These are phyloP conservation scores for Lophotriccus pileatus DNA, from an alignment of 2,797 vertebrate genomes.

Conservation along the genomic window DNA sequence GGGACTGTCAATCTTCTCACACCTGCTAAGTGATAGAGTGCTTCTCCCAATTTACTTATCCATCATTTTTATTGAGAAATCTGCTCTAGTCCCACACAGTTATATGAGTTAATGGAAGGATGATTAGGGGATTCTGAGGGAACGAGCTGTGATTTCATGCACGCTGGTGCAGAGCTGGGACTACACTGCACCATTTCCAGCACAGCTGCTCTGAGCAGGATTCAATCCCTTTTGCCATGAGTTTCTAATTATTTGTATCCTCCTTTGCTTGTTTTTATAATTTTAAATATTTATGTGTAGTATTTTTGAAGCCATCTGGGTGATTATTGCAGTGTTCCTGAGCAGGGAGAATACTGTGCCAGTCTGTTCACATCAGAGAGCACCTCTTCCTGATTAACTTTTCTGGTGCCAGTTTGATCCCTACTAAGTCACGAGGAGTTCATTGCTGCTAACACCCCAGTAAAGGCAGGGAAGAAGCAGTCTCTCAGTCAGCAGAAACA, in stretches of 20 bases:
- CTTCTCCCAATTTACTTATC: conserved; percentile 68
- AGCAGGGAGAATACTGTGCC: neutral
- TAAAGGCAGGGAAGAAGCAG: neutral
- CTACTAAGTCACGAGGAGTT: neutral
- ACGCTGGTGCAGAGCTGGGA: neutral
- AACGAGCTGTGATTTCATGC: conserved; percentile 43
- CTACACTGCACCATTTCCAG: neutral
- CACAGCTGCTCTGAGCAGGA: conserved; percentile 4
- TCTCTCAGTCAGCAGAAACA: neutral
- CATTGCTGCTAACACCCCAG: neutral
- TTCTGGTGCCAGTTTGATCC: neutral
- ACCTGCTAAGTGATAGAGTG: conserved; percentile 67
- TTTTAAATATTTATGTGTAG: neutral
- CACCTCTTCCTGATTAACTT: neutral
- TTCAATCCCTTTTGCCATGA: neutral
- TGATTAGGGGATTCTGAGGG: conserved; percentile 51
- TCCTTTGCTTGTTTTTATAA: neutral
- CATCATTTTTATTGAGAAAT: conserved; percentile 71
- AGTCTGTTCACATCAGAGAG: neutral
- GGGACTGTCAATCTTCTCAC: conserved; percentile 54
- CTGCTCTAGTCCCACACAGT: conserved; percentile 63
- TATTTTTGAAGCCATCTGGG: conserved; percentile 5
- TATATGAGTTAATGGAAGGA: conserved; percentile 64
- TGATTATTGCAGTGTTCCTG: neutral
- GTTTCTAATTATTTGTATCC: neutral